Evolutionary conservation across 2,113 vertebrate species (phyloP).

Genomic region (Labeo catla): DNA sequence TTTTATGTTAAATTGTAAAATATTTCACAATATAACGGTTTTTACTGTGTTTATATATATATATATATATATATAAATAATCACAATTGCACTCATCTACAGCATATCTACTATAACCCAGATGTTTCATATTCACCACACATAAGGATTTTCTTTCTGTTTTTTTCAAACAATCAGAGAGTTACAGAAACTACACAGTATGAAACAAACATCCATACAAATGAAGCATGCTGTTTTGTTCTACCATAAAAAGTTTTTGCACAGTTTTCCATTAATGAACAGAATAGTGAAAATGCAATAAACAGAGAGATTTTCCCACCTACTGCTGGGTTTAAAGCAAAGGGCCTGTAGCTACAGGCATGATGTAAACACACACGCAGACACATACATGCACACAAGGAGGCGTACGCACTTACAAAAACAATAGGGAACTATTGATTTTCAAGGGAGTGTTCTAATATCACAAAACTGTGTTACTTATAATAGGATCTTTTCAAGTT

Average conservation of each 20-base stretch:
- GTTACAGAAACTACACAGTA: slow-evolving; percentile 1
- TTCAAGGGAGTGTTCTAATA: slow-evolving; percentile 53
- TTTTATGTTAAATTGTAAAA: background rate
- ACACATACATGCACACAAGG: background rate
- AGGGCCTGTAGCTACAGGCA: slow-evolving; percentile 35
- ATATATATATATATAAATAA: background rate
- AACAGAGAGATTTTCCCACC: slow-evolving; percentile 1
- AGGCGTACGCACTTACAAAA: background rate
- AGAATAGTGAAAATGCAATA: background rate
- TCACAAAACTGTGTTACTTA: slow-evolving; percentile 61
- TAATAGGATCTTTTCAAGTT: slow-evolving; percentile 71
- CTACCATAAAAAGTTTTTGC: background rate
- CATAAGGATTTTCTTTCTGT: background rate
- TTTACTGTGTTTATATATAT: background rate
- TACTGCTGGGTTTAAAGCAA: slow-evolving; percentile 58
- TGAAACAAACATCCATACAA: slow-evolving; percentile 1
- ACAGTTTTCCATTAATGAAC: slow-evolving; percentile 19
- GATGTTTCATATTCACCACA: background rate
- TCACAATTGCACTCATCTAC: background rate
- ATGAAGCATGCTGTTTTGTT: slow-evolving; percentile 2
- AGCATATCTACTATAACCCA: background rate
- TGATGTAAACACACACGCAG: slow-evolving; percentile 46
- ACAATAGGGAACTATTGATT: slow-evolving; percentile 69
- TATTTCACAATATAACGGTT: background rate
- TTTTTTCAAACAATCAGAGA: background rate